Evolutionary conservation across 2,113 vertebrate species (phyloP).

Genomic region (Nanger granti): DNA sequence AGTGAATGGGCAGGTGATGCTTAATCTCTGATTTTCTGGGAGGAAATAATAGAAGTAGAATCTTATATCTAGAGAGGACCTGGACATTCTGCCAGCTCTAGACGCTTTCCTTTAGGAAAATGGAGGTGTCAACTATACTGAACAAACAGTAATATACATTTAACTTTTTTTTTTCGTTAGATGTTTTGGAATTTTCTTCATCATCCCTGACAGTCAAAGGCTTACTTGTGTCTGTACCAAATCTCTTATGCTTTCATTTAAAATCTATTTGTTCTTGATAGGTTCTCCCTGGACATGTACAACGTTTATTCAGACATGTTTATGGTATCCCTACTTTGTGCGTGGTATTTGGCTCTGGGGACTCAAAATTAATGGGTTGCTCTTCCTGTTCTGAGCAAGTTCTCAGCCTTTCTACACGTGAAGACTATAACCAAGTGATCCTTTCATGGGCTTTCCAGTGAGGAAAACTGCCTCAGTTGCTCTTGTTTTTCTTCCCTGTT

Average conservation of each 20-base stretch:
- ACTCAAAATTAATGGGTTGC: neutral
- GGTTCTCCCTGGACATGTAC: neutral
- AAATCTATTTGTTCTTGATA: neutral
- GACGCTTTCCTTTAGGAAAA: neutral
- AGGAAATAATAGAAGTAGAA: slow-evolving; percentile 17
- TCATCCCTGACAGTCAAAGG: neutral
- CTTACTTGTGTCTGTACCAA: neutral
- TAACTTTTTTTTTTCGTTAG: neutral
- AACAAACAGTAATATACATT: neutral
- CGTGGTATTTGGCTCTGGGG: neutral
- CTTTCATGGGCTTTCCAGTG: neutral
- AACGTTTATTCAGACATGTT: neutral
- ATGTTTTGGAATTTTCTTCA: slow-evolving; percentile 20
- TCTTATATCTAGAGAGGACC: neutral
- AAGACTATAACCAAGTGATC: neutral
- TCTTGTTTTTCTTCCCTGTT: neutral
- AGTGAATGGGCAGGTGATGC: neutral
- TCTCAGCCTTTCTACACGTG: neutral
- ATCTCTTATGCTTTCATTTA: neutral
- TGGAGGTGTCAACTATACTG: neutral
- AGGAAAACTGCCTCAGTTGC: neutral
- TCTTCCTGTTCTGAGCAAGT: neutral
- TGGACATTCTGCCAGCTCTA: neutral
- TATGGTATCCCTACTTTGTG: neutral
- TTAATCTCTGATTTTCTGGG: neutral